These are phyloP conservation scores for Protomyctophum bolini DNA, from an alignment of 2,113 vertebrate species.

Conservation along the genomic window DNA sequence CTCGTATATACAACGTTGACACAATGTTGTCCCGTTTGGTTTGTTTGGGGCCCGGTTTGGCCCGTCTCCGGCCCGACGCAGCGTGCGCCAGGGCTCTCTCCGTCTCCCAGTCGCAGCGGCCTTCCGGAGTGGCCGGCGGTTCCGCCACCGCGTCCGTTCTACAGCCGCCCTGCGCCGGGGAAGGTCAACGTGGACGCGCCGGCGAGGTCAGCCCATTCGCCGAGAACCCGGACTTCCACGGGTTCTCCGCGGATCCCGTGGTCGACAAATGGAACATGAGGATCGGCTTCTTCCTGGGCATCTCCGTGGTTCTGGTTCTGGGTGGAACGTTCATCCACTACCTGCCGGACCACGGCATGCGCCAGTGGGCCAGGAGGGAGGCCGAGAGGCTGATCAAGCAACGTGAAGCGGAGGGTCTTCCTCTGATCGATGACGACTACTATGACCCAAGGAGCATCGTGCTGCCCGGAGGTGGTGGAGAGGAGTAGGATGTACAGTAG, in stretches of 20 bases:
- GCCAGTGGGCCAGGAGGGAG: conserved; percentile 84
- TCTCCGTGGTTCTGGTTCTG: conserved; percentile 84
- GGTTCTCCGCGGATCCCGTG: conserved; percentile 80
- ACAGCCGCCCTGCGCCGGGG: conserved; percentile 20
- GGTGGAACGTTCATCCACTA: conserved; percentile 83
- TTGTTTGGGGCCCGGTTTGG: conserved; percentile 53
- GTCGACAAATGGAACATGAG: conserved; percentile 86
- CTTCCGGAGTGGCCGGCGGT: conserved; percentile 36
- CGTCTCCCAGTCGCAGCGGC: conserved; percentile 69
- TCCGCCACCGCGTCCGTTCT: conserved; percentile 62
- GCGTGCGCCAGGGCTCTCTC: conserved; percentile 44
- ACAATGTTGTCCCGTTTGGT: conserved; percentile 71
- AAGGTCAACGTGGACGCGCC: conserved; percentile 54
- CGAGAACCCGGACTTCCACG: conserved; percentile 89
- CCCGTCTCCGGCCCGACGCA: conserved; percentile 34
- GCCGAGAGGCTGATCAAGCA: conserved; percentile 80
- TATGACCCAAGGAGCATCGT: conserved; percentile 81
- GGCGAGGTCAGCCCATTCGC: conserved; percentile 76
- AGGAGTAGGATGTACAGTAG: conserved; percentile 59
- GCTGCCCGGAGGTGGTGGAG: conserved; percentile 65
- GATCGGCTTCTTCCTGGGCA: conserved; percentile 81
- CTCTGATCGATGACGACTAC: conserved; percentile 82
- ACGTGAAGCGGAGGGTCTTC: conserved; percentile 78
- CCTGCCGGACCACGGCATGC: conserved; percentile 83
- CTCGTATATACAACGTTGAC: neutral